Evolutionary conservation across 2,797 vertebrate genomes (phyloP).

Genomic region (Muscicapa striata): DNA sequence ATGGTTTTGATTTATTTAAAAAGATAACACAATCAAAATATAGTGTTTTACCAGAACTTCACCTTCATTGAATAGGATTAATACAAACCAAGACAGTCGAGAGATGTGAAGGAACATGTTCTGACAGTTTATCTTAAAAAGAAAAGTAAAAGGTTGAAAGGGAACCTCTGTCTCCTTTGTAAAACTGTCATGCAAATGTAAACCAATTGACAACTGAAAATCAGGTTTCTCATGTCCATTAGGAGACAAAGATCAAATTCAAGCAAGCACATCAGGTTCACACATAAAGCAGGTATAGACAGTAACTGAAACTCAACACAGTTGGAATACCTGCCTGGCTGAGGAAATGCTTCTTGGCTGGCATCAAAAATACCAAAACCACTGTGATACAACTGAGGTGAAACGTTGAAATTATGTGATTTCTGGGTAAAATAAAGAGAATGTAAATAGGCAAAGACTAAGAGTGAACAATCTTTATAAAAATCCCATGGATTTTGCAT

Average conservation of each 20-base stretch:
- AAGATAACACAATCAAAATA: neutral
- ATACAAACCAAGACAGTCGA: neutral
- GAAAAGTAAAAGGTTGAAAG: neutral
- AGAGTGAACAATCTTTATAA: neutral
- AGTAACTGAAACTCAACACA: neutral
- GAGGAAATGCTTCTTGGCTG: neutral
- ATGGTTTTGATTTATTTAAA: neutral
- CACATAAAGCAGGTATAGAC: neutral
- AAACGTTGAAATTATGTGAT: neutral
- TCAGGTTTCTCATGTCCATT: neutral
- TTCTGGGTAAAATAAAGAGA: neutral
- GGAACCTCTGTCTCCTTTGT: neutral
- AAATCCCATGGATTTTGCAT: neutral
- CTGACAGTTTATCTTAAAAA: neutral
- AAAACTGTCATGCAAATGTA: neutral
- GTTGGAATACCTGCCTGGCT: neutral
- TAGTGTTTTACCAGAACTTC: neutral
- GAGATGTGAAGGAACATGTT: neutral
- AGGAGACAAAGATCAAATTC: neutral
- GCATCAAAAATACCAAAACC: neutral
- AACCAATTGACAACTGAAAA: neutral
- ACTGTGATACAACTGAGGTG: accelerated
- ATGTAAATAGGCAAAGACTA: neutral
- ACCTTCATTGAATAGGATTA: neutral
- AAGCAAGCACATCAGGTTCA: neutral